Conservation (phyloP, 2,888 invertebrate genomes). For the Pherbina coryleti region DNA sequence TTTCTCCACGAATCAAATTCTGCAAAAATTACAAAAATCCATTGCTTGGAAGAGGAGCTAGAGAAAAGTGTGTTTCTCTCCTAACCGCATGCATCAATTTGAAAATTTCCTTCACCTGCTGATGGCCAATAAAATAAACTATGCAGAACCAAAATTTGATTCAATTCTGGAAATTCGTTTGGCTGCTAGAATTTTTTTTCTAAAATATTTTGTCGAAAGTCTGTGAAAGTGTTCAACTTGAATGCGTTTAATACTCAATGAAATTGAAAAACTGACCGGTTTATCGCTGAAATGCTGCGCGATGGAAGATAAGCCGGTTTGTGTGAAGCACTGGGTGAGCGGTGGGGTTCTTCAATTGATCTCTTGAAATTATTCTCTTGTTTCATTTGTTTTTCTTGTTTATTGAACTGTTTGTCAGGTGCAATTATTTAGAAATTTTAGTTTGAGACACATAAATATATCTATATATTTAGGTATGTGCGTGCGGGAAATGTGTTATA, state of each 20-base stretch:
- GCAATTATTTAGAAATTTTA: too few species aligned
- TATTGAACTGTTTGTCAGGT: too few species aligned
- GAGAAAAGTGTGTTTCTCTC: constrained; percentile 48
- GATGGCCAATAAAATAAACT: background rate
- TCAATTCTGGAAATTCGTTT: constrained; percentile 44
- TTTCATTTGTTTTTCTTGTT: too few species aligned
- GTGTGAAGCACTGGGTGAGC: background rate
- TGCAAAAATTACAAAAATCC: constrained; percentile 59
- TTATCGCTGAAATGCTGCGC: constrained; percentile 10
- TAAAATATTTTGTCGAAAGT: constrained; percentile 51
- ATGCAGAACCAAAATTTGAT: constrained; percentile 44
- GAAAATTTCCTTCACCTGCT: constrained; percentile 40
- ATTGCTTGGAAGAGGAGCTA: constrained; percentile 32
- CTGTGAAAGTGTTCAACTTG: background rate
- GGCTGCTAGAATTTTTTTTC: constrained; percentile 56
- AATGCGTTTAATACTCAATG: background rate
- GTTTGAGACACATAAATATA: too few species aligned
- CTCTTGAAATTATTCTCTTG: too few species aligned
- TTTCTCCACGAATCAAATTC: constrained; percentile 57
- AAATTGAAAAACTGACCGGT: background rate
- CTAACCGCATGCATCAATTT: constrained; percentile 27
- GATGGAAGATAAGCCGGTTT: background rate
- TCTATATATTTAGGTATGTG: too few species aligned
- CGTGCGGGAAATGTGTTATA: too few species aligned
- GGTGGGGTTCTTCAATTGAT: background rate